Conservation (phyloP, 2,113 vertebrate genomes). For the Anolis carolinensis region DNA sequence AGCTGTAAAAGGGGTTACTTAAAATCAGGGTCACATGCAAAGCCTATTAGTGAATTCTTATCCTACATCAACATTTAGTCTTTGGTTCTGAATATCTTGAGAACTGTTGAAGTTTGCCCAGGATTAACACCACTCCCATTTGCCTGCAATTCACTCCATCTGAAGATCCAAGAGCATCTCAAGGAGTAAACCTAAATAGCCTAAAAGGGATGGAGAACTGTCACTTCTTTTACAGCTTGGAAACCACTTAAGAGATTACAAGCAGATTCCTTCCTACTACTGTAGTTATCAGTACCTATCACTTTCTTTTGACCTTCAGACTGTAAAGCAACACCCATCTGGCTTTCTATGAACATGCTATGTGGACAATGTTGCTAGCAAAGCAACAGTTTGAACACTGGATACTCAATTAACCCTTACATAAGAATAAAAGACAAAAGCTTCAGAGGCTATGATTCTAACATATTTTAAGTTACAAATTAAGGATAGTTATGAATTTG, state of each 20-base stretch:
- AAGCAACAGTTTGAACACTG: neutral
- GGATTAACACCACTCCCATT: neutral
- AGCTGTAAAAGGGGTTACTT: neutral
- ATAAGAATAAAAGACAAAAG: neutral
- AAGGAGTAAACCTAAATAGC: neutral
- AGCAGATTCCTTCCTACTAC: constrained; percentile 4
- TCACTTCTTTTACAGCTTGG: neutral
- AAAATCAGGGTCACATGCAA: neutral
- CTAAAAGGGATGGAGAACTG: neutral
- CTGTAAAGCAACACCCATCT: neutral
- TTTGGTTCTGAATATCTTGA: neutral
- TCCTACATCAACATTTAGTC: neutral
- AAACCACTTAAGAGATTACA: constrained; percentile 4
- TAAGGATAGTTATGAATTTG: neutral
- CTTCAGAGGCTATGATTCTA: neutral
- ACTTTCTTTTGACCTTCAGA: constrained; percentile 22
- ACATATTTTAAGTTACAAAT: neutral
- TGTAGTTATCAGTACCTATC: constrained; percentile 3
- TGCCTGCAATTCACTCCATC: neutral
- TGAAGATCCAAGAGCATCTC: neutral
- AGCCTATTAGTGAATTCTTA: neutral
- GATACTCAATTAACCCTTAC: neutral
- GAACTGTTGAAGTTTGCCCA: neutral
- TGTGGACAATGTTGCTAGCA: neutral
- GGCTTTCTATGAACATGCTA: constrained; percentile 8